Base-by-base conservation (phyloP, 1,140 invertebrate species). In the Pachypsylla venusta region DNA sequence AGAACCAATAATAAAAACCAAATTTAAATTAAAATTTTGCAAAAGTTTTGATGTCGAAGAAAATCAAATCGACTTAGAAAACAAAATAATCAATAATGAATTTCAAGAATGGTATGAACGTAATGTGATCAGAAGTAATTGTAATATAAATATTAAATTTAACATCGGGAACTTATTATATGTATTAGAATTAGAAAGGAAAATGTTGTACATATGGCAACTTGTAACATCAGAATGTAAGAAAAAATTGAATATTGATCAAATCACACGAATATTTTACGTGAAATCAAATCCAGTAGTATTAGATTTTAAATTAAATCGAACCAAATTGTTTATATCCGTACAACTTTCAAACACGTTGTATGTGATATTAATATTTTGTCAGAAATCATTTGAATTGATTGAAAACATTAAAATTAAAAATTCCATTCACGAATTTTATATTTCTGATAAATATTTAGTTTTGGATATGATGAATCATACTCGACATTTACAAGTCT, bases 91-190 rank as follows among this genome's bases (percentile, higher is more conserved):
- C 22, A 48, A 48, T 22, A 48, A 48, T 5, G 42, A n/a, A 48
- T 48, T 48, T 48, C 42, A 48, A 48, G 42, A 48, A 22, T 48
- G 42, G 42, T 48, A 48, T 48, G 42, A 48, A 22, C 42, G 42
- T 7, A 48, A 48, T 48, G 42, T 48, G 22, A 48, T 48, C 22
- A 48, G 42, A 48, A 19, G 42, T 48, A 48, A 48, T n/a, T n/a
- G 16, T 48, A 48, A 48, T 48, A 19, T 48, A 48, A 48, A 48
- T 48, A 22, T 48, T 19, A 48, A 48, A 48, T 48, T 48, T 48
- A 48, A 48, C 42, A n/a, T 19, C 22, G 42, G 42, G 4, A 48
- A 48, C 22, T 48, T 48, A 22, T 48, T 48, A 48, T 48, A 48
- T 22, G 42, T 48, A 22, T 48, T n/a, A 7, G 42, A 48, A 22